Evolutionary conservation across 1,140 invertebrate genomes (phyloP).

Genomic region (Druon quercuslanigerum): DNA sequence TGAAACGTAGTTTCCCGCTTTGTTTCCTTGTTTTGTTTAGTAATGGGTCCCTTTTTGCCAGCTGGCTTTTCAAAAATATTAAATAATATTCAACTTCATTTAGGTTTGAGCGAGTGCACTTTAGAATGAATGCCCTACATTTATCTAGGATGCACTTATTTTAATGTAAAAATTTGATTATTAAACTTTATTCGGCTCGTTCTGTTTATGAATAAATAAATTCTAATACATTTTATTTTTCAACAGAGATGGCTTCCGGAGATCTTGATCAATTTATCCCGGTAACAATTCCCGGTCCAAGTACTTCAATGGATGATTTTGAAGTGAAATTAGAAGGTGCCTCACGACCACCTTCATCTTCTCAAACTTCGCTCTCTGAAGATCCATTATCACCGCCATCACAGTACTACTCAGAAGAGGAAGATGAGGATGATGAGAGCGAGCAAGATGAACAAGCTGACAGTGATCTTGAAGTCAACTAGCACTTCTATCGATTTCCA

Average conservation of each 20-base stretch:
- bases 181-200: not conserved
- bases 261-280: conserved; percentile 74
- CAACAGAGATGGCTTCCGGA: conserved; percentile 69
- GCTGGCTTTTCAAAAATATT: no score
- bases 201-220: not conserved
- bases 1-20: no score
- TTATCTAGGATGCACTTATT: not conserved
- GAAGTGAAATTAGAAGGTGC: conserved; percentile 70
- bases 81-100: no score
- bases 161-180: not conserved
- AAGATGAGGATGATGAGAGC: conserved; percentile 72
- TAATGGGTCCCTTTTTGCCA: no score
- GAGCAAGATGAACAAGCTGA: conserved; percentile 73
- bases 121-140: no score
- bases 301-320: conserved; percentile 72
- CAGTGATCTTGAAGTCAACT: conserved; percentile 75
- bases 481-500: conserved; percentile 64
- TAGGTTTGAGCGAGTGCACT: no score
- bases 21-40: no score
- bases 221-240: conserved; percentile 32
- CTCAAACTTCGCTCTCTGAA: conserved; percentile 72
- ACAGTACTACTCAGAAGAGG: conserved; percentile 72
- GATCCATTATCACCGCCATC: conserved; percentile 71
- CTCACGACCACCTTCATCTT: conserved; percentile 73
- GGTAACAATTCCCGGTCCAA: conserved; percentile 71